These are phyloP conservation scores for Pelobates fuscus DNA, from an alignment of 2,113 vertebrate species.

Conservation along the genomic window DNA sequence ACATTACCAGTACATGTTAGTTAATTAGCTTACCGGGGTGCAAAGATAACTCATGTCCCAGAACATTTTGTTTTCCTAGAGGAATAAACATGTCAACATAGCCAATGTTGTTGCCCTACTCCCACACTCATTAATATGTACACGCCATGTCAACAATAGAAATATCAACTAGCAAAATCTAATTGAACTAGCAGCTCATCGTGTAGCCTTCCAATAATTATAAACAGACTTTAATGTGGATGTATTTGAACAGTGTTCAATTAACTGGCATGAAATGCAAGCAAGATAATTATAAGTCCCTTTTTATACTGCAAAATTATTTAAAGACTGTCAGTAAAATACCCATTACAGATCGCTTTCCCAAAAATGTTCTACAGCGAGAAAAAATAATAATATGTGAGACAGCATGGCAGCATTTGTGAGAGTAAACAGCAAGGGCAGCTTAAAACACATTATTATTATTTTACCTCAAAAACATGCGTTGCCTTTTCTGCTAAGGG, in stretches of 20 bases:
- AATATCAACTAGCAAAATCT: constrained; percentile 70
- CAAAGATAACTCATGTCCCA: neutral
- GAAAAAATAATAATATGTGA: constrained; percentile 6
- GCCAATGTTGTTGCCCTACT: neutral
- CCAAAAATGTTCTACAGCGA: constrained; percentile 42
- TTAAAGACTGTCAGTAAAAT: constrained; percentile 52
- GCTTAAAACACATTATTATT: constrained; percentile 48
- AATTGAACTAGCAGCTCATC: constrained; percentile 65
- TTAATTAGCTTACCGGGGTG: no score
- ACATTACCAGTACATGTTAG: no score
- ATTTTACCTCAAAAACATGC: constrained; percentile 46
- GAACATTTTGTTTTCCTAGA: constrained; percentile 7
- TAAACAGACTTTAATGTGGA: constrained; percentile 65
- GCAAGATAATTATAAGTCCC: constrained; percentile 66
- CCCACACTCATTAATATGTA: constrained; percentile 48
- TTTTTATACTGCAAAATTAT: constrained; percentile 55
- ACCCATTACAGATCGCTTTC: constrained; percentile 51
- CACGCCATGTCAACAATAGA: constrained; percentile 61
- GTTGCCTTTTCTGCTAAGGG: constrained; percentile 59
- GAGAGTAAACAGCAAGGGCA: constrained; percentile 53
- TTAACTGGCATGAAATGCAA: constrained; percentile 62
- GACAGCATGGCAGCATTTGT: constrained; percentile 52
- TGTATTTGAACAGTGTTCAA: constrained; percentile 59
- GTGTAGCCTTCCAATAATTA: constrained; percentile 66
- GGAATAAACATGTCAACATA: neutral